Evolutionary conservation across 2,113 vertebrate genomes (phyloP).

Genomic region (Nannospalax galili): DNA sequence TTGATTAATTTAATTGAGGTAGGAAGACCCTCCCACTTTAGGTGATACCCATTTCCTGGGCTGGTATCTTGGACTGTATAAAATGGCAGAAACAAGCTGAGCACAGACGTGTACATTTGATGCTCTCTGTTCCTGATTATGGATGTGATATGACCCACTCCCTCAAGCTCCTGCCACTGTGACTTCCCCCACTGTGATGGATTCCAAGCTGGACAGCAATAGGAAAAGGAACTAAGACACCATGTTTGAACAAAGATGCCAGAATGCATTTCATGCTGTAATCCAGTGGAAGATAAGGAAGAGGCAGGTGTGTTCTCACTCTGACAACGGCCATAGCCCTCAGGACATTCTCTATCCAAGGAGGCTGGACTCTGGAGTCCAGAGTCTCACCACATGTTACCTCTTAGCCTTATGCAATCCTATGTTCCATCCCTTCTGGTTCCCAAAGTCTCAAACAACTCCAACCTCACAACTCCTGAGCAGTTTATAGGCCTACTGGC

Average conservation of each 20-base stretch:
- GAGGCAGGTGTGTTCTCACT: background rate
- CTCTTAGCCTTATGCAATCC: background rate
- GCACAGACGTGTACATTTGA: background rate
- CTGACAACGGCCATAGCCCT: background rate
- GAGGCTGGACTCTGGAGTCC: background rate
- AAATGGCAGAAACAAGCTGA: no score
- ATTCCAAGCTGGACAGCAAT: background rate
- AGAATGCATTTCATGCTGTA: background rate
- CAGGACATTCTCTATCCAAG: background rate
- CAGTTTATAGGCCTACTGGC: background rate
- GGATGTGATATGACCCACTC: background rate
- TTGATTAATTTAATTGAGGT: background rate
- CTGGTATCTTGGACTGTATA: background rate
- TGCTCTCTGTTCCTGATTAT: background rate
- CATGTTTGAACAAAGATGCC: background rate
- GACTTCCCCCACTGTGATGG: background rate
- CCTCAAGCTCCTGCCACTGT: no score
- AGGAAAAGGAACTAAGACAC: background rate
- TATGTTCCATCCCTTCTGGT: rapidly evolving
- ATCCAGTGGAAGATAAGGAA: background rate
- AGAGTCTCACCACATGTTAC: background rate
- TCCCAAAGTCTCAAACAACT: background rate
- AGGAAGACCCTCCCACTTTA: background rate
- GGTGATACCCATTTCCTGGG: background rate
- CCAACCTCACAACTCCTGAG: background rate